Conservation (phyloP, 2,888 invertebrate genomes). For the Siphlonurus alternatus region DNA sequence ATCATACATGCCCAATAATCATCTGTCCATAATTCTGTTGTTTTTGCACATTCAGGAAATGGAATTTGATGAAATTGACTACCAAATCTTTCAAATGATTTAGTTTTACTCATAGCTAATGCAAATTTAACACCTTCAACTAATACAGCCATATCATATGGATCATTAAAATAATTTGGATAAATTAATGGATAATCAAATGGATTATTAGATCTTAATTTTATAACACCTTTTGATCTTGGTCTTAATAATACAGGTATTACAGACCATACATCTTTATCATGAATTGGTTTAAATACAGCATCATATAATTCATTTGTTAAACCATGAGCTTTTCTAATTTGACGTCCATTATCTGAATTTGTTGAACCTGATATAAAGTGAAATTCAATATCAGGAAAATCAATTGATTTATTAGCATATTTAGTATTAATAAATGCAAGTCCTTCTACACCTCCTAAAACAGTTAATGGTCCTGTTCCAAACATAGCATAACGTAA, state of each 20-base stretch:
- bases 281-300: constrained; percentile 56
- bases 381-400: constrained; percentile 80
- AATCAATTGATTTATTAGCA: constrained; percentile 59
- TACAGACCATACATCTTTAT: constrained; percentile 66
- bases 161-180: constrained; percentile 76
- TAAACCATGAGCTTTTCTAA: constrained; percentile 61
- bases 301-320: constrained; percentile 16
- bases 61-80: constrained; percentile 49
- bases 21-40: constrained; percentile 49
- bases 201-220: constrained; percentile 65
- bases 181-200: constrained; percentile 78
- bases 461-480: constrained; percentile 65
- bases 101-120: constrained; percentile 60
- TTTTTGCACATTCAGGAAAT: constrained; percentile 56
- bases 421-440: constrained; percentile 81
- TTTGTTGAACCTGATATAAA: constrained; percentile 76
- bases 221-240: constrained; percentile 64
- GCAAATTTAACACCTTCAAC: constrained; percentile 76
- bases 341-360: constrained; percentile 67
- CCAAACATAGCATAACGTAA: constrained; percentile 72
- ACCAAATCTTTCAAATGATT: constrained; percentile 55
- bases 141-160: constrained; percentile 59
- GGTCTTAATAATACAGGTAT: constrained; percentile 74
- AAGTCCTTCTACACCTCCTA: constrained; percentile 80
- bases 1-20: constrained; percentile 80